Evolutionary conservation across 92 coral and sea anemone species (phyloP).

Genomic region (Paramuricea clavata): DNA sequence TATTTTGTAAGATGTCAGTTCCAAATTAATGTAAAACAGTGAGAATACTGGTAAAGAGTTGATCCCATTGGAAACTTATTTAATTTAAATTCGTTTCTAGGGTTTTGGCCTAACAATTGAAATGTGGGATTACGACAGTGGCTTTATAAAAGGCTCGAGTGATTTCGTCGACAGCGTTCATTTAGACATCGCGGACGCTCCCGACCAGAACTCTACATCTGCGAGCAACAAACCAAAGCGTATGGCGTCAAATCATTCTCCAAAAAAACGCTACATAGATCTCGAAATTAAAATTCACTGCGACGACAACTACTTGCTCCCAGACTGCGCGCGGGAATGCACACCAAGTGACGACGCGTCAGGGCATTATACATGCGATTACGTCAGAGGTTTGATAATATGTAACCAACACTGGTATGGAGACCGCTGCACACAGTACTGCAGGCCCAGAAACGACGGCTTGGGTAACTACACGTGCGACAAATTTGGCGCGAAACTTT

Average conservation of each 20-base stretch:
- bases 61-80: too few species aligned
- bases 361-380: constrained; percentile 83
- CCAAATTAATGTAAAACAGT: too few species aligned
- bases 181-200: constrained; percentile 57
- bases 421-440: constrained; percentile 57
- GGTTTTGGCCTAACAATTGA: constrained; percentile 77
- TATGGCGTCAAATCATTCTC: constrained; percentile 74
- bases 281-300: constrained; percentile 68
- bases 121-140: constrained; percentile 91
- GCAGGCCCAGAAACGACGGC: constrained; percentile 76
- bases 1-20: too few species aligned
- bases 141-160: constrained; percentile 72
- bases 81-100: constrained; percentile 36
- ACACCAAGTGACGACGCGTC: constrained; percentile 75
- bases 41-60: too few species aligned
- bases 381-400: constrained; percentile 63
- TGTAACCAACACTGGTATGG: constrained; percentile 80
- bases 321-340: constrained; percentile 77
- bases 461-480: constrained; percentile 79
- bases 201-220: constrained; percentile 49
- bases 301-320: constrained; percentile 71
- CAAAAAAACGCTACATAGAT: constrained; percentile 59
- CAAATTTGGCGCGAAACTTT: constrained; percentile 60
- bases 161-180: constrained; percentile 86
- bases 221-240: constrained; percentile 43